Evolutionary conservation across 1,140 invertebrate genomes (phyloP).

Genomic region (Cherax quadricarinatus): DNA sequence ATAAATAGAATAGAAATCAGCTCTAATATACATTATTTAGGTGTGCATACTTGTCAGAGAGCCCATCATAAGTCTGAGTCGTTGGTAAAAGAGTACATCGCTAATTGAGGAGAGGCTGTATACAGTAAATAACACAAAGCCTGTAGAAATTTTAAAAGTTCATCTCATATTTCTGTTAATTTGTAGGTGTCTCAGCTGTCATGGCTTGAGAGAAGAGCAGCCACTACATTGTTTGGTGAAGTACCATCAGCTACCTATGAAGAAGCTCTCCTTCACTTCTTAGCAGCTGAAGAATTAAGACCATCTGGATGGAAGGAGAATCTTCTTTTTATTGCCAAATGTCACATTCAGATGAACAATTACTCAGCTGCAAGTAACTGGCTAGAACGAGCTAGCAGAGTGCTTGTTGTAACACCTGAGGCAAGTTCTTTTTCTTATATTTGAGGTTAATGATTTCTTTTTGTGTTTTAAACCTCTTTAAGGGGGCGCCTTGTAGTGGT

Average conservation of each 20-base stretch:
- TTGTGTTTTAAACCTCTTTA: too few relatives aligned
- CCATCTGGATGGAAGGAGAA: slow-evolving; percentile 84
- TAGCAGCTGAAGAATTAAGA: slow-evolving; percentile 82
- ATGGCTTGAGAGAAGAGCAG: slow-evolving; percentile 86
- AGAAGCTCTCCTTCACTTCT: slow-evolving; percentile 83
- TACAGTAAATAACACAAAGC: too few relatives aligned
- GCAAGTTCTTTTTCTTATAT: slow-evolving; percentile 33
- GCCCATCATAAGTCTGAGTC: too few relatives aligned
- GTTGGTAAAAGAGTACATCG: too few relatives aligned
- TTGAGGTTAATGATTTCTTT: background rate
- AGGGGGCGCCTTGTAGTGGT: too few relatives aligned
- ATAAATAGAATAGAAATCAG: too few relatives aligned
- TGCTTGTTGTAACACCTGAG: slow-evolving; percentile 56
- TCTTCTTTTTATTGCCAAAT: slow-evolving; percentile 84
- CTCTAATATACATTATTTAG: too few relatives aligned
- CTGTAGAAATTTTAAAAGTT: background rate
- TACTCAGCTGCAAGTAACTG: slow-evolving; percentile 36
- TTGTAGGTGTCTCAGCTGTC: slow-evolving; percentile 74
- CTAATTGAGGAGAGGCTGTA: too few relatives aligned
- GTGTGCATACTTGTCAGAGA: too few relatives aligned
- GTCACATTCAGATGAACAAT: slow-evolving; percentile 78
- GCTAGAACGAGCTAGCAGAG: slow-evolving; percentile 48
- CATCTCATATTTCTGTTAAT: background rate
- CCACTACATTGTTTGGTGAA: slow-evolving; percentile 83
- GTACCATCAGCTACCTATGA: slow-evolving; percentile 82